Evolutionary conservation across 2,113 vertebrate species (phyloP), one percentile per base, ranked within the genome.

Genomic region (Patagioenas fasciata): DNA sequence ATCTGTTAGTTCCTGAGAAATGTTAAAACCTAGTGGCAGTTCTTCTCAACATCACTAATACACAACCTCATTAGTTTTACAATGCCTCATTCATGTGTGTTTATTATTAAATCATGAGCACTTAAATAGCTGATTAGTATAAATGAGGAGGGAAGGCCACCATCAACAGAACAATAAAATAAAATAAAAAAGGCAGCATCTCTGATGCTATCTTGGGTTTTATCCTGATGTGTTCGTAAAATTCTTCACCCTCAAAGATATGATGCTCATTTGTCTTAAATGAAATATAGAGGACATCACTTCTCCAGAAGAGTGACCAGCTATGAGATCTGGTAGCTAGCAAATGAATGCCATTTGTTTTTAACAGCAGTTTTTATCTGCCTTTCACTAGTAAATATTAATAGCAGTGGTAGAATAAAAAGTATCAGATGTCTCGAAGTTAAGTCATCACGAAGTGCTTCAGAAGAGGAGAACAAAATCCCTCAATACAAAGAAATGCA

Each of bases 71-170:
- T 93, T 82, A 82, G 29, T 88, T 93, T 96, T 95, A 88, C 79
- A 93, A 28, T 93, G 60, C 53, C 62, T 84, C 84, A 53, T 91
- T 94, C 91, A 42, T 70, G 61, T 78, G 67, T 92, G 73, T 95
- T 93, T 96, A 95, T 97, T 95, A 96, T 97, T 96, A 93, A 97
- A 95, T 93, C 95, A 93, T 92, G 80, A 96, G 50, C 75, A 91
- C 70, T 89, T 95, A 87, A 96, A 89, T 78, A 90, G 62, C 80
- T 87, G 89, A 93, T 95, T 75, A 66, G 54, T 96, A 92, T 71
- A 88, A 96, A 92, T 85, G 73, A 87, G 85, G 92, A 90, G 87
- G 70, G 81, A 89, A 91, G 91, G 58, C 65, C 95, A 80, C 56
- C 47, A 50, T 91, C 91, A 90, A 51, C 42, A 79, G 80, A 82